Base-by-base conservation (phyloP, 2,888 invertebrate species). In the Helicoverpa assulta region DNA sequence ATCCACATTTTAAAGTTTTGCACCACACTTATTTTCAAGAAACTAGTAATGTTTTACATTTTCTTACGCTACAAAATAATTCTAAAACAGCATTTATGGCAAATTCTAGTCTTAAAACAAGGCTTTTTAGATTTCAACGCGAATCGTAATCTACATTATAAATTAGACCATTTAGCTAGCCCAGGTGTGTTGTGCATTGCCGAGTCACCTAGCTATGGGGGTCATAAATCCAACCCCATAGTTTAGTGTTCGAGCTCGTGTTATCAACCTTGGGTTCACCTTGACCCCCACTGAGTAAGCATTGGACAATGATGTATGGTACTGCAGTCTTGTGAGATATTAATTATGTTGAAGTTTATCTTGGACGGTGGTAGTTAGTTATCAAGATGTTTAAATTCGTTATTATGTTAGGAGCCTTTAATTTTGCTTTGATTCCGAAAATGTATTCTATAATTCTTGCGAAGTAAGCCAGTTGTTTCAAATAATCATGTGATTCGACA, bases 231-330 rank as follows among this genome's bases (percentile, higher is more conserved):
- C 10, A 37, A 71, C 69, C 64, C 62, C 37, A 47, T 58, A 55
- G 21, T 12, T 26, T 29, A n/a, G 4, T 10, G 18, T 52, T 5
- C n/a, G 50, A 66, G 43, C 70, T 59, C 50, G 58, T 65, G 78
- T 55, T 69, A 60, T 56, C 56, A 54, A 51, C 80, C 71, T 73
- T 68, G 66, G 16, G 29, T 12, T 73, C 56, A 64, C 80, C 83
- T 67, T 80, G 80, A 72, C 80, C 70, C 59, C 62, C 19, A 4
- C n/a, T 59, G 62, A 53, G 51, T 76, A 67, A 40, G 55, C 63
- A 63, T 4, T 50, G 54, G 69, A 66, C 73, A 69, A 47, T 60
- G 60, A 67, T 80, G 52, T 58, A 70, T 77, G 19, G 6, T n/a
- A 78, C 78, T 75, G 75, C 75, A 78, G 78, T 62, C 47, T 58